These are phyloP conservation scores for Corynorhinus townsendii DNA, from an alignment of 2,113 vertebrate genomes.

Conservation along the genomic window DNA sequence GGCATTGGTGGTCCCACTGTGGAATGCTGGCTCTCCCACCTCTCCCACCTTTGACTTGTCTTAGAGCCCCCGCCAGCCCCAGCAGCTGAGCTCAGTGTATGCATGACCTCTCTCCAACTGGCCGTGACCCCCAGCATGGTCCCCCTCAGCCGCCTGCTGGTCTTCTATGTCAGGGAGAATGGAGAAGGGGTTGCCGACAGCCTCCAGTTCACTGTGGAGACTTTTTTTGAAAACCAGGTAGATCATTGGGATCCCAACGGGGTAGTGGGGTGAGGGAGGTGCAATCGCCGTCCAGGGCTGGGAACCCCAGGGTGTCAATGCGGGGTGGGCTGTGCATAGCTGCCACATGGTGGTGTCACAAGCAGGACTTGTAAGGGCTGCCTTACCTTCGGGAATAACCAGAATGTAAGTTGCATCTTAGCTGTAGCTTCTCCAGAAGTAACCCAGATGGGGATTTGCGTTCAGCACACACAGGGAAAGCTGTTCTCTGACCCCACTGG, in stretches of 20 bases:
- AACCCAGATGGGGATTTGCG: not conserved
- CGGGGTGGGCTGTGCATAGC: not conserved
- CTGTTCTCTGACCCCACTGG: not conserved
- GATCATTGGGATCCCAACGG: fast-evolving
- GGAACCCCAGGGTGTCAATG: not conserved
- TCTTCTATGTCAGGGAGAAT: constrained; percentile 89
- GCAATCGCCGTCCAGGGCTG: fast-evolving
- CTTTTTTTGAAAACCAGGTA: constrained; percentile 92
- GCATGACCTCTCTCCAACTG: constrained; percentile 85
- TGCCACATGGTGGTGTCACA: not conserved
- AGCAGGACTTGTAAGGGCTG: not conserved
- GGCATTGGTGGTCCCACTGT: not conserved
- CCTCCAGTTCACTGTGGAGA: constrained; percentile 84
- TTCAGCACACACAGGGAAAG: not conserved
- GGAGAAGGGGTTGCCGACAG: constrained; percentile 93
- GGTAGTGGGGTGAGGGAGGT: fast-evolving
- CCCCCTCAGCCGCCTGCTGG: constrained; percentile 86
- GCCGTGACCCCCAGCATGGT: constrained; percentile 83
- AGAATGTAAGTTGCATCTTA: not conserved
- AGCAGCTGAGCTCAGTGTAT: constrained; percentile 83
- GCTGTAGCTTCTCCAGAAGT: not conserved
- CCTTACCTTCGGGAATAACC: not conserved
- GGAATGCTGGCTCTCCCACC: not conserved
- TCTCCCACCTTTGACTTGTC: not conserved
- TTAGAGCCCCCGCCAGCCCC: constrained; percentile 64